A percentile compares a stretch with the other conserved stretches of the same genome.
Evolutionary conservation across 2,888 invertebrate genomes (phyloP).

Genomic region (Synanthedon myopaeformis): DNA sequence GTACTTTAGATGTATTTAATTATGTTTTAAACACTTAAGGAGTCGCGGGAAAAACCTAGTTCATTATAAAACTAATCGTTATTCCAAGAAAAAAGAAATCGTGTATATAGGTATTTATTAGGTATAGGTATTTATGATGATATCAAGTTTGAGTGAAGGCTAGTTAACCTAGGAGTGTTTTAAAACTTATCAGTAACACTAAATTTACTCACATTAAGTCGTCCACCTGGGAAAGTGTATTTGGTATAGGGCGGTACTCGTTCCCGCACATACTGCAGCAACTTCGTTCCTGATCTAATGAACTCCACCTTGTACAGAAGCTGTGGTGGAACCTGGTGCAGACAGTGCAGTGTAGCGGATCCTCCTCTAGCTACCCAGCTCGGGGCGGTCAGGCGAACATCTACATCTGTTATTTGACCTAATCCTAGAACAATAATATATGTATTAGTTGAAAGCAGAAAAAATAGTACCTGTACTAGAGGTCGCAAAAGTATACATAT

Average conservation of each 20-base stretch:
- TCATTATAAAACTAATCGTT: too few species aligned
- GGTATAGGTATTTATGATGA: too few species aligned
- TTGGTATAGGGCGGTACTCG: slow-evolving; percentile 78
- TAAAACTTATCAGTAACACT: background rate
- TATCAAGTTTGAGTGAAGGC: too few species aligned
- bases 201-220: slow-evolving; percentile 76
- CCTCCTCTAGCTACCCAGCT: slow-evolving; percentile 81
- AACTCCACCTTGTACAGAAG: slow-evolving; percentile 81
- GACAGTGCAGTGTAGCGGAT: slow-evolving; percentile 78
- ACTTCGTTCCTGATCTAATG: slow-evolving; percentile 70
- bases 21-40: too few species aligned
- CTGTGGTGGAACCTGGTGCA: slow-evolving; percentile 80
- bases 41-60: too few species aligned
- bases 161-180: too few species aligned
- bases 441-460: too few species aligned
- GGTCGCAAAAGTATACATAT: too few species aligned
- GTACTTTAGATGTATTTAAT: too few species aligned
- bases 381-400: slow-evolving; percentile 75
- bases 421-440: slow-evolving; percentile 25
- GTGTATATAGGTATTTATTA: too few species aligned
- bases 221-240: slow-evolving; percentile 75
- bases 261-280: slow-evolving; percentile 83
- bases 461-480: too few species aligned
- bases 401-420: slow-evolving; percentile 65
- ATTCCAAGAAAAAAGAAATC: too few species aligned